Evolutionary conservation across 1,140 invertebrate species (phyloP), one percentile per base, ranked within the genome.

Genomic region (Cecropterus lyciades): DNA sequence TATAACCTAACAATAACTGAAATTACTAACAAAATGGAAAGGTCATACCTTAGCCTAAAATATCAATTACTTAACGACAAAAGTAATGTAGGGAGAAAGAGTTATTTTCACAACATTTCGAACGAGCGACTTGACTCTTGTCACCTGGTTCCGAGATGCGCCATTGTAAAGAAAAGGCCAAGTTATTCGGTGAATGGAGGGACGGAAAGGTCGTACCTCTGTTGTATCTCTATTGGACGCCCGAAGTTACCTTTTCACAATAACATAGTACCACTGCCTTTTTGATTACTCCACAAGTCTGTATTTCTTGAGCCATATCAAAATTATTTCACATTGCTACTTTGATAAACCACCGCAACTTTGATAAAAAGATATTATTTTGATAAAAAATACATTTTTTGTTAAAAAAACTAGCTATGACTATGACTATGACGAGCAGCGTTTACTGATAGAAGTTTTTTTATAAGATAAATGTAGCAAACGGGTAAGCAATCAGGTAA

Each of bases 151-250:
- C 46, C 60, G 65, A 67, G 71, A 60, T 69, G n/a, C n/a, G 51
- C 68, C 59, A 74, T 75, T 75, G 75, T 77, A 45, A 75, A 70
- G 63, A 70, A 85, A 85, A 82, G 77, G 81, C 68, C 75, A 79
- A 74, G 70, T 79, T 78, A 76, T n/a, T 79, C 65, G 70, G 42
- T 72, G 75, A 78, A 80, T 81, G 75, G 75, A 79, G 72, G 78
- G 73, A 52, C 73, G 70, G 67, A 81, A 87, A 87, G 86, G 86
- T 81, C 75, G 75, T 42, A 66, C 17, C 66, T 73, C 69, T 70
- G 70, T 72, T 78, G 70, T 82, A 73, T 79, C 64, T 81, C 48
- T 76, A 81, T 83, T 77, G 73, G 80, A 69, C 65, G 51, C 62
- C 56, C 67, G 48, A 69, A 77, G 70, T 63, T 67, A 70, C 67